Evolutionary conservation across 2,113 vertebrate genomes (phyloP), one percentile per base, ranked within the genome.

Genomic region (Chroicocephalus ridibundus): DNA sequence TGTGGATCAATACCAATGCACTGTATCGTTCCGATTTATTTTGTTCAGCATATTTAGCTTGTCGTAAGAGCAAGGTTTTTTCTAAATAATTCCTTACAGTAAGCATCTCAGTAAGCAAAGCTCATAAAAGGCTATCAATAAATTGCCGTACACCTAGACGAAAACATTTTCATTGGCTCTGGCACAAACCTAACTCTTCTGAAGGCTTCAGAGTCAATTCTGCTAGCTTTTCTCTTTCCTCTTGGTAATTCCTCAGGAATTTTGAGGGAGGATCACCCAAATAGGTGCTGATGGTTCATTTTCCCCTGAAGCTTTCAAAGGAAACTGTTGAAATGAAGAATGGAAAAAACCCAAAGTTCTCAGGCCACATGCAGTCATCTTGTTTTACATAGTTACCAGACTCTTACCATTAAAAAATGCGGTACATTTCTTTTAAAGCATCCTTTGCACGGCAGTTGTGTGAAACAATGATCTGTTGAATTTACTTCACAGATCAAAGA

Each of bases 401-500:
- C 69, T 88, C 79, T 74, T 76, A 94, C 51, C 72, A 95, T 96
- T 90, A 93, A 88, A 96, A 97, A 97, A 96, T 90, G 82, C 95
- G 84, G 82, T 84, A 84, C 82, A 91, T 95, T 97, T 97, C 94
- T 96, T 96, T 97, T 95, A 96, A 97, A 97, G 96, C 89, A 96
- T 97, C 94, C 92, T 97, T 97, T 90, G 88, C 96, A 95, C 61
- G 61, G 95, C 97, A 96, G 97, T 98, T 97, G 95, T 96, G 96
- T 98, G 97, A 96, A 98, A 98, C 97, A 98, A 98, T 98, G 98
- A 98, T 98, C 97, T 98, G 98, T 97, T 98, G 97, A 98, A 98
- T 98, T 98, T 98, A 98, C 98, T 98, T 97, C 98, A 97, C 98
- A 99, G 98, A 98, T 99, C 98, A 98, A 98, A 98, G 98, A 95